A percentile compares a stretch with the other conserved stretches of the same genome.
These are phyloP conservation scores for Scolopax bukidnonensis DNA, from an alignment of 2,797 vertebrate species.

Conservation along the genomic window DNA sequence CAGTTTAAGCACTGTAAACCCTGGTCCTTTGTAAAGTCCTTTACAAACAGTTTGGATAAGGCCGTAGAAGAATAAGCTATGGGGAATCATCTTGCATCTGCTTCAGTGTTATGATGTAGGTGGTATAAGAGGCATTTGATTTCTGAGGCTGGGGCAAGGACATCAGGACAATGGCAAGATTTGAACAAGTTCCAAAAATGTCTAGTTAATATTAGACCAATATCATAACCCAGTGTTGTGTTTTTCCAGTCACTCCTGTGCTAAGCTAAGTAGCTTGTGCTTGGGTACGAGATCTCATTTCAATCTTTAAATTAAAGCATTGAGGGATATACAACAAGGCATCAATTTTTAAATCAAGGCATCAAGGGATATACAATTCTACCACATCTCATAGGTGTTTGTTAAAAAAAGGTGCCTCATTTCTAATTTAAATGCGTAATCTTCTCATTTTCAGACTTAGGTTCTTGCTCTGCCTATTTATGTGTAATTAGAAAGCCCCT, in stretches of 20 bases:
- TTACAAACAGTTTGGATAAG: background rate
- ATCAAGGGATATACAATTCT: background rate
- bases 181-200: background rate
- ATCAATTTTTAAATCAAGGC: background rate
- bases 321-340: background rate
- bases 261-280: background rate
- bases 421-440: background rate
- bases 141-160: background rate
- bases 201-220: background rate
- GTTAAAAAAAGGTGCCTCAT: background rate
- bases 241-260: background rate
- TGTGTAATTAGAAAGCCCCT: background rate
- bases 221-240: background rate
- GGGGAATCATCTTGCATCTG: background rate
- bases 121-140: background rate
- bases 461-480: background rate
- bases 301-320: background rate
- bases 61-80: background rate
- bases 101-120: background rate
- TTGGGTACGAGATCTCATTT: background rate
- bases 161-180: background rate
- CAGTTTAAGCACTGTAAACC: background rate
- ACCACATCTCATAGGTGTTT: background rate
- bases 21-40: background rate
- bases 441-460: background rate